phyloP scores from a whole-genome alignment of 2,113 vertebrate genomes.

The Morone chrysops region DNA sequence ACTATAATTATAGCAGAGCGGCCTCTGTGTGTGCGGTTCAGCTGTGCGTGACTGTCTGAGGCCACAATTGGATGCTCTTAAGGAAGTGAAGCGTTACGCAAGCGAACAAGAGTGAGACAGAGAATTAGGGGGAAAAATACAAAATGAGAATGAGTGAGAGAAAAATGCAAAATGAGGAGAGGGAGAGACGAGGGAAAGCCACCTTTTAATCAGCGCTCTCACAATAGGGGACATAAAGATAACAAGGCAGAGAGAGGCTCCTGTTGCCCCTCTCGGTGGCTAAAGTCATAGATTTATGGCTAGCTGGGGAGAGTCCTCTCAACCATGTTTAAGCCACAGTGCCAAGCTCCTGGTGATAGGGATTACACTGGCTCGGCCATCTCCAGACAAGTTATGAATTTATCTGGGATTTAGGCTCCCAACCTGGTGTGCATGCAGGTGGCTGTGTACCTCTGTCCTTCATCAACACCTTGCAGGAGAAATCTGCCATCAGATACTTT shows the following conservation, averaged over 20 bases:
- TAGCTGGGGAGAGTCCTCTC: constrained; percentile 41
- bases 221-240: constrained; percentile 67
- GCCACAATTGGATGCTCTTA: constrained; percentile 56
- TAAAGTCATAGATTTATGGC: constrained; percentile 56
- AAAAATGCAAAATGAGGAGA: constrained; percentile 50
- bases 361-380: constrained; percentile 40
- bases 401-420: constrained; percentile 18
- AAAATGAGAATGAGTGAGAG: constrained; percentile 11
- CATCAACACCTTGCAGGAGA: neutral
- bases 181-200: constrained; percentile 25
- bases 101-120: constrained; percentile 18
- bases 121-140: neutral
- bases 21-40: neutral
- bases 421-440: constrained; percentile 4
- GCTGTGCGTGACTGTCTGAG: constrained; percentile 28
- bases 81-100: constrained; percentile 48
- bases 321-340: constrained; percentile 49
- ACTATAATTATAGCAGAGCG: too few species aligned
- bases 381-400: constrained; percentile 31
- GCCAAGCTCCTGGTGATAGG: constrained; percentile 31
- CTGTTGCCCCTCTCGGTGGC: constrained; percentile 26
- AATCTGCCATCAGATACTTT: constrained; percentile 1
- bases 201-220: constrained; percentile 66
- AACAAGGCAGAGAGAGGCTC: constrained; percentile 61
- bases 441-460: constrained; percentile 14